These are phyloP conservation scores for Hirundo rustica DNA, from an alignment of 2,797 vertebrate genomes.

Conservation along the genomic window DNA sequence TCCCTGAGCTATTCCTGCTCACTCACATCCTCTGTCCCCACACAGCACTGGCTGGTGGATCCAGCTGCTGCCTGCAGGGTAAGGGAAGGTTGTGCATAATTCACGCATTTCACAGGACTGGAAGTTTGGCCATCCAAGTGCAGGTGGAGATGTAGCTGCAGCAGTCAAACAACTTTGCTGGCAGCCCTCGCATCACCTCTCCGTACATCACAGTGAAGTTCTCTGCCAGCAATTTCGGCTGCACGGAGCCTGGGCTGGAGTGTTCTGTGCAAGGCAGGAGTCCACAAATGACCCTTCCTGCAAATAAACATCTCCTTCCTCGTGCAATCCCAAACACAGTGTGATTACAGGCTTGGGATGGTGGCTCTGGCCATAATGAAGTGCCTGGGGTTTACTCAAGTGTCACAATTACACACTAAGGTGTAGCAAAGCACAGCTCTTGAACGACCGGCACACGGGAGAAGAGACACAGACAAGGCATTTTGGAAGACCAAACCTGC, in stretches of 20 bases:
- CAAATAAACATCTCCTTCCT: neutral
- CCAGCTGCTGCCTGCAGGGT: neutral
- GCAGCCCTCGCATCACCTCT: neutral
- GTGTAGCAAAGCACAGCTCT: neutral
- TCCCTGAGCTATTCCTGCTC: neutral
- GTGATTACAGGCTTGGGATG: neutral
- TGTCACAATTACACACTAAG: neutral
- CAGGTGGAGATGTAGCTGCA: neutral
- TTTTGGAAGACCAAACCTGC: neutral
- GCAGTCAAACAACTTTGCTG: neutral
- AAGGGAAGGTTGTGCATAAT: neutral
- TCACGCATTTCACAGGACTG: neutral
- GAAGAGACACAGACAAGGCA: neutral
- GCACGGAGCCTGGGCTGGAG: rapidly evolving
- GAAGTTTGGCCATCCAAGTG: neutral
- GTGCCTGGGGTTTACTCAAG: neutral
- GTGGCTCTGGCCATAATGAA: neutral
- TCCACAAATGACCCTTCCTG: neutral
- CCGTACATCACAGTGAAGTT: neutral
- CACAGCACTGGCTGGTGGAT: rapidly evolving
- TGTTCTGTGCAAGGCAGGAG: neutral
- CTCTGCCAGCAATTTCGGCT: neutral
- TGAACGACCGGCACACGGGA: neutral
- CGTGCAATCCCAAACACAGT: rapidly evolving
- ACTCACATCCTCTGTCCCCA: neutral